These are phyloP conservation scores for honey bee (Apis mellifera) DNA, from an alignment of 1,140 invertebrate genomes.

Conservation along the genomic window Amel_HAv3.1 CM009931.2:384501-385000, in stretches of 20 bases:
- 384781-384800: neutral
- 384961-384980: too few relatives aligned
- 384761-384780: neutral
- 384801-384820: neutral
- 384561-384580: neutral
- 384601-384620: neutral
- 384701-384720: neutral
- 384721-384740: conserved; percentile 14
- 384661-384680: neutral
- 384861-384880: neutral
- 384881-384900: neutral
- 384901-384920: neutral
- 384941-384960: too few relatives aligned
- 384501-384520: neutral
- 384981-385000: too few relatives aligned
- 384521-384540: neutral
- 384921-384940: neutral
- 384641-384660: conserved; percentile 9
- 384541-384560: neutral
- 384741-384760: conserved; percentile 1
- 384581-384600: neutral
- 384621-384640: conserved; percentile 11
- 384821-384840: conserved; percentile 13
- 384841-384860: neutral
- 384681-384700: neutral